Conservation (phyloP, 2,888 invertebrate species). For the Electrophaes corylata region DNA sequence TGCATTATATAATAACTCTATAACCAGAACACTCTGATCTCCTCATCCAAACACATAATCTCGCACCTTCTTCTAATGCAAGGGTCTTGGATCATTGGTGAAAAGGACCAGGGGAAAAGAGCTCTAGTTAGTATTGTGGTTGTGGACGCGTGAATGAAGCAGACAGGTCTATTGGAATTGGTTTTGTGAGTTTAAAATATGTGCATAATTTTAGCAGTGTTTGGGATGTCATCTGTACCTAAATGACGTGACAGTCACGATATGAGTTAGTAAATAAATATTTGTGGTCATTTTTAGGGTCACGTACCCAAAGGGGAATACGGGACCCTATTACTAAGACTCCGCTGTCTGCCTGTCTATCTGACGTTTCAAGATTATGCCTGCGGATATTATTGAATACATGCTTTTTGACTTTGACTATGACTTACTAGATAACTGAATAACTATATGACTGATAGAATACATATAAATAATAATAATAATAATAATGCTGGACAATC, state of each 20-base stretch:
- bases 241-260: constrained; percentile 4
- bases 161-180: constrained; percentile 34
- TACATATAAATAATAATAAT: no score
- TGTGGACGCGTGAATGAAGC: constrained; percentile 29
- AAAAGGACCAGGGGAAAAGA: constrained; percentile 15
- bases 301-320: no score
- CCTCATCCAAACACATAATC: constrained; percentile 6
- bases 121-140: constrained; percentile 15
- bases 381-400: no score
- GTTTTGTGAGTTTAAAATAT: constrained; percentile 40
- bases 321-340: no score
- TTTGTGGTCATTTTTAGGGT: no score
- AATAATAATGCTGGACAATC: no score
- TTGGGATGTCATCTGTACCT: constrained; percentile 24
- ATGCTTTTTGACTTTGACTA: no score
- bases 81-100: constrained; percentile 31
- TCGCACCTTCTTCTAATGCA: constrained; percentile 11
- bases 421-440: no score
- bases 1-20: constrained; percentile 41
- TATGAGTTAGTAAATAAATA: no score
- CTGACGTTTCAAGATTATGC: no score
- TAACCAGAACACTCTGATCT: constrained; percentile 26
- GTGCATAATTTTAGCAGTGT: constrained; percentile 42
- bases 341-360: no score
- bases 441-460: no score